phyloP scores from a whole-genome alignment of 2,888 invertebrate genomes.

The Bimastos eiseni region DNA sequence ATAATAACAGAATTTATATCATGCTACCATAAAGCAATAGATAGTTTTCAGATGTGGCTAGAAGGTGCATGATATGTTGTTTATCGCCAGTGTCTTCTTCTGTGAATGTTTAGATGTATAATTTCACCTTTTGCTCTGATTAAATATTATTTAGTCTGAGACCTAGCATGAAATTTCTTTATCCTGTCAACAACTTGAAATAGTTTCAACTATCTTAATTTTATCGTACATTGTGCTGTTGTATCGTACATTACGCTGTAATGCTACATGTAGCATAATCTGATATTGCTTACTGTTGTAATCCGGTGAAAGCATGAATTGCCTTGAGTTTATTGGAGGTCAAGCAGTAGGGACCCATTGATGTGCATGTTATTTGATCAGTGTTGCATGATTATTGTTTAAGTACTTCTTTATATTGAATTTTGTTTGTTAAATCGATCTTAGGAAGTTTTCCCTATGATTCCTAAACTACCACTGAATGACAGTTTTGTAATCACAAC shows the following conservation, averaged over 20 bases:
- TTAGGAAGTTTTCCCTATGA: conserved; percentile 1
- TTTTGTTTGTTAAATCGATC: conserved; percentile 1
- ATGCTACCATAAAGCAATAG: not conserved
- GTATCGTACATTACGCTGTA: no score
- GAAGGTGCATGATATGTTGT: not conserved
- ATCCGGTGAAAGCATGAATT: not conserved
- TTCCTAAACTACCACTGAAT: not conserved
- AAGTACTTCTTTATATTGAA: not conserved
- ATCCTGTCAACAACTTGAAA: not conserved
- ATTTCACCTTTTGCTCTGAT: not conserved
- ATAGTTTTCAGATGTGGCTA: not conserved
- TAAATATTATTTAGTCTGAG: not conserved
- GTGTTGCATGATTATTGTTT: not conserved
- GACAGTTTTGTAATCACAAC: not conserved
- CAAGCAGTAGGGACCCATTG: not conserved
- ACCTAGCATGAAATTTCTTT: not conserved
- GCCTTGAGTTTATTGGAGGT: not conserved
- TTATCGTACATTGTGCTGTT: no score
- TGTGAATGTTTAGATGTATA: not conserved
- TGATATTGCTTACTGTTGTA: not conserved
- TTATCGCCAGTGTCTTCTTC: not conserved
- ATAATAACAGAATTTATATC: not conserved
- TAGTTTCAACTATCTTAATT: not conserved
- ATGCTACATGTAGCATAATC: not conserved
- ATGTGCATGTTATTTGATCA: not conserved